Evolutionary conservation across 2,797 vertebrate genomes (phyloP), one percentile per base, ranked within the genome.

Genomic region (Arrhamphus sclerolepis): DNA sequence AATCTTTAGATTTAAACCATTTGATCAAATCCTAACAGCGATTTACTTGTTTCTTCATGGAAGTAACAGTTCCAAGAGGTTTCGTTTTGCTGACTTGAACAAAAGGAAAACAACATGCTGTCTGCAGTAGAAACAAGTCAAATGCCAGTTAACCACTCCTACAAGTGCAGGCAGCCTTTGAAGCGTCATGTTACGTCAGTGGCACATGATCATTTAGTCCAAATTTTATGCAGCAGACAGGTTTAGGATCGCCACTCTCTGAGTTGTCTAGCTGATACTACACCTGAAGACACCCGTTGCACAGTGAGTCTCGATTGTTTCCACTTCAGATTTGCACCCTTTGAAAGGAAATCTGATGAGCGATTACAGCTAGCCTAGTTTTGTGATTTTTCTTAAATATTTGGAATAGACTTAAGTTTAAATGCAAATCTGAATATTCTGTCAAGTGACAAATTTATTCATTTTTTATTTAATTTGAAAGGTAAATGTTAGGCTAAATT

Each of bases 171-270:
- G 0, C 10, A 17, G 7, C 3, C 28, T 34, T 10, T 40, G 10
- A 51, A 16, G 24, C 19, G 47, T 43, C 16, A 14, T 1, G 0
- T 26, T 21, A 31, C 2, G 1, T 7, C 6, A 16, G 49, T 4
- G 2, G 8, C n/a, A 57, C 13, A 34, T 11, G 17, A 16, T 41
- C 4, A 38, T 66, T 53, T 44, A 4, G 26, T 5, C 56, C 10
- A 3, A 34, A 16, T 11, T 55, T 76, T 81, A 84, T 62, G 50
- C 48, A 31, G 2, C 11, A 31, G 70, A 75, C 86, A 20, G 61
- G 72, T 81, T 82, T 1, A 44, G 64, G 6, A 51, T 42, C 7
- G 0, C 6, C 46, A 68, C 19, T 64, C 28, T 16, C 11, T 0
- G 0, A 26, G 34, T 2, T 47, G 14, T 20, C 40, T 8, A 0